phyloP scores from a whole-genome alignment of 2,113 vertebrate genomes.

The Polyodon spathula region DNA sequence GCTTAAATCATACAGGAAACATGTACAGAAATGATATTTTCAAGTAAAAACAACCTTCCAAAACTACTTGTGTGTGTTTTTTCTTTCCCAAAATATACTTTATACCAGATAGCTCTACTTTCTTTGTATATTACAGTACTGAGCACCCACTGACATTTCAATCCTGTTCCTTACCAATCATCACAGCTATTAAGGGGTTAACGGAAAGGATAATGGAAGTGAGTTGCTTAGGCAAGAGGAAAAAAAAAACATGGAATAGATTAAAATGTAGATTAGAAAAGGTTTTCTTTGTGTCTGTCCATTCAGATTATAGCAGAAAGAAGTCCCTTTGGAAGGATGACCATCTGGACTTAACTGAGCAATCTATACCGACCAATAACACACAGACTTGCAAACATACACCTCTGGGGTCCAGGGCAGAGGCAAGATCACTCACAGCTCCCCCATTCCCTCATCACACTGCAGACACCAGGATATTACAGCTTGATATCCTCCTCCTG shows the following conservation, averaged over 20 bases:
- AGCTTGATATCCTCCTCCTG: neutral
- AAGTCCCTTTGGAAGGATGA: conserved; percentile 17
- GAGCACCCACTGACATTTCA: neutral
- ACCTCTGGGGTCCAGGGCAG: neutral
- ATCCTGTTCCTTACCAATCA: neutral
- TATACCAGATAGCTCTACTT: no score
- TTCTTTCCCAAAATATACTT: no score
- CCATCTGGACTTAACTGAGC: conserved; percentile 24
- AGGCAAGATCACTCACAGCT: neutral
- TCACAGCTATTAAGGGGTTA: conserved; percentile 13
- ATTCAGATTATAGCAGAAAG: conserved; percentile 18
- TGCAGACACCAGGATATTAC: neutral
- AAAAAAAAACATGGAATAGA: conserved; percentile 13
- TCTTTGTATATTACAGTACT: neutral
- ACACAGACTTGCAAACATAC: neutral
- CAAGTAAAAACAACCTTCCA: no score
- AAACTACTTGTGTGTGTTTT: no score
- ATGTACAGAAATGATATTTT: no score
- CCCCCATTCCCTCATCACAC: neutral
- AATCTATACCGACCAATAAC: conserved; percentile 10
- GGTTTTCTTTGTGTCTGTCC: conserved; percentile 20
- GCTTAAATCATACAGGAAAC: no score
- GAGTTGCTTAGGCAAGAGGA: conserved; percentile 15
- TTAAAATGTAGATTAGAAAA: conserved; percentile 29
- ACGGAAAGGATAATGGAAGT: neutral